These are phyloP conservation scores for Bombus impatiens DNA, from an alignment of 1,140 invertebrate genomes.

Conservation along the genomic window DNA sequence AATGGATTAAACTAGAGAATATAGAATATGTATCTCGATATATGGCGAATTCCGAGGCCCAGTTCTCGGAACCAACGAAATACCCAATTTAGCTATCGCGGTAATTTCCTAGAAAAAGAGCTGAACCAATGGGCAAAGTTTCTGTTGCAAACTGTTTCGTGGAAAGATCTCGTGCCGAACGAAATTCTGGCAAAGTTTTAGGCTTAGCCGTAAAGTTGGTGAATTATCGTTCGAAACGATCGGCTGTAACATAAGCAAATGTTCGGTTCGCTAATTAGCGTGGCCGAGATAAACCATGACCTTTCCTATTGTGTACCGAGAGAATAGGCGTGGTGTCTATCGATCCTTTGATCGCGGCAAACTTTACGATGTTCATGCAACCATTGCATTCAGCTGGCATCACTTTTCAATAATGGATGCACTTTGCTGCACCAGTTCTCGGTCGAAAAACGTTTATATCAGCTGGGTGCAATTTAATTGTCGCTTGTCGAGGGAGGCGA, in stretches of 20 bases:
- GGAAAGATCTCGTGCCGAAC: conserved; percentile 14
- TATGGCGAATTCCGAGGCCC: neutral
- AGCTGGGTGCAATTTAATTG: conserved; percentile 9
- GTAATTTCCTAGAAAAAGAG: neutral
- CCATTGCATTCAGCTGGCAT: conserved; percentile 28
- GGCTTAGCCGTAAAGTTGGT: neutral
- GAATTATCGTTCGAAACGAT: conserved; percentile 9
- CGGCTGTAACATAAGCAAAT: neutral
- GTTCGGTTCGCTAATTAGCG: conserved; percentile 35
- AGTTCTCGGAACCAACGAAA: neutral
- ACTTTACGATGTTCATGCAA: conserved; percentile 38
- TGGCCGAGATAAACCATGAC: conserved; percentile 48
- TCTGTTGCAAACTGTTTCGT: conserved; percentile 2
- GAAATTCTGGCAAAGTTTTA: neutral
- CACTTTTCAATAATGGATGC: conserved; percentile 41
- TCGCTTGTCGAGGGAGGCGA: neutral
- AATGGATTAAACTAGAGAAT: no score
- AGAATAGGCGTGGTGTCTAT: conserved; percentile 45
- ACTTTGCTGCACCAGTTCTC: conserved; percentile 5
- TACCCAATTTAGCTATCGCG: neutral
- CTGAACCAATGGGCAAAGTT: neutral
- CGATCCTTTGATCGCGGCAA: conserved; percentile 44
- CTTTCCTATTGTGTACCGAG: conserved; percentile 37
- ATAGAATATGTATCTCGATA: neutral
- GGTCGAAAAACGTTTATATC: conserved; percentile 1